These are phyloP conservation scores for Echiichthys vipera DNA, from an alignment of 2,797 vertebrate species.

Conservation along the genomic window DNA sequence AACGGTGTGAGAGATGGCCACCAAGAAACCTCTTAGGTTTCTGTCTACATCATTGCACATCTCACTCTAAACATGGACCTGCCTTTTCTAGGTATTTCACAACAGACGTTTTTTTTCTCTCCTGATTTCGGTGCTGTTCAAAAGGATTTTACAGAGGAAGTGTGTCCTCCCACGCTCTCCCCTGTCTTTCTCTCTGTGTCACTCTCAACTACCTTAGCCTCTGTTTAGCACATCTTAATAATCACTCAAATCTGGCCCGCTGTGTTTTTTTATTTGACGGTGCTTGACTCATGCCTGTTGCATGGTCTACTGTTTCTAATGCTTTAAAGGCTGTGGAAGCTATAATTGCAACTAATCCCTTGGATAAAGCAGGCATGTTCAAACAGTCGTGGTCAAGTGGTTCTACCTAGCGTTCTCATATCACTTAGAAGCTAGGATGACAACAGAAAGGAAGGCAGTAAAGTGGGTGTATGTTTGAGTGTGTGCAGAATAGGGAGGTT, in stretches of 20 bases:
- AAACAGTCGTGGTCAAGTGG: constrained; percentile 49
- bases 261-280: constrained; percentile 23
- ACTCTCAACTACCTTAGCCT: constrained; percentile 61
- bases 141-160: constrained; percentile 84
- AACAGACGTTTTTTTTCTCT: constrained; percentile 65
- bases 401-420: constrained; percentile 25
- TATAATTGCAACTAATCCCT: constrained; percentile 42
- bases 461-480: constrained; percentile 55
- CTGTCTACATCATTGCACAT: constrained; percentile 54
- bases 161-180: constrained; percentile 80
- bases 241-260: constrained; percentile 37
- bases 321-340: constrained; percentile 41
- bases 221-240: constrained; percentile 56
- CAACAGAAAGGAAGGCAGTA: constrained; percentile 35
- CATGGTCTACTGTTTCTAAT: constrained; percentile 29
- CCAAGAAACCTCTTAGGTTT: constrained; percentile 50
- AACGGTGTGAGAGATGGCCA: constrained; percentile 52
- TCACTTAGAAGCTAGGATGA: constrained; percentile 40
- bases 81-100: constrained; percentile 79
- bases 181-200: constrained; percentile 66
- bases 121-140: constrained; percentile 68
- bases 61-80: constrained; percentile 63
- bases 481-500: constrained; percentile 38
- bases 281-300: constrained; percentile 27
- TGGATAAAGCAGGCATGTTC: constrained; percentile 45